A percentile compares a stretch with the other conserved stretches of the same genome.
phyloP scores from a whole-genome alignment of 1,140 invertebrate genomes.

The Drosophila yakuba region DNA sequence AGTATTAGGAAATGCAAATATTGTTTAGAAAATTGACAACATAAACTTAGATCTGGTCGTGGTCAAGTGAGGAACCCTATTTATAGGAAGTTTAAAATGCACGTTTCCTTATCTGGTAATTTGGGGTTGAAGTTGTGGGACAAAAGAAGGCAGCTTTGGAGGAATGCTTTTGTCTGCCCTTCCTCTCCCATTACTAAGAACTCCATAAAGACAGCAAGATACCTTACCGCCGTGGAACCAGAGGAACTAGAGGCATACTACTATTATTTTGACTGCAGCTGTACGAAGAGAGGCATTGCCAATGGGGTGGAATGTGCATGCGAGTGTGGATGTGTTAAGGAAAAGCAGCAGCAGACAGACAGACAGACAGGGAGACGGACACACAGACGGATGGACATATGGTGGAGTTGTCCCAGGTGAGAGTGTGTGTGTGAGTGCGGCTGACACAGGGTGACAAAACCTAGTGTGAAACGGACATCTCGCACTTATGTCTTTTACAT shows the following conservation, averaged over 20 bases:
- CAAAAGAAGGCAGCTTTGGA: constrained; percentile 40
- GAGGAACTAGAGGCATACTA: constrained; percentile 1
- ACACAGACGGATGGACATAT: constrained; percentile 64
- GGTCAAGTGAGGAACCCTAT: too few relatives aligned
- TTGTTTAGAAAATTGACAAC: background rate
- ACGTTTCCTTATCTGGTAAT: background rate
- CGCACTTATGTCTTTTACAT: constrained; percentile 55
- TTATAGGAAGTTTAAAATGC: background rate
- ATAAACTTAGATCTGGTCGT: background rate
- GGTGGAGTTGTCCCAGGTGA: constrained; percentile 77
- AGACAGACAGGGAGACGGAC: constrained; percentile 41
- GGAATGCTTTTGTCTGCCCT: constrained; percentile 17
- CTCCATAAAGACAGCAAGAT: constrained; percentile 4
- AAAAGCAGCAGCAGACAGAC: constrained; percentile 27
- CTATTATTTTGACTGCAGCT: constrained; percentile 42
- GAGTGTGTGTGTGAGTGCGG: constrained; percentile 35
- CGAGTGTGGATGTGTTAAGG: constrained; percentile 71
- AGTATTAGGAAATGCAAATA: background rate
- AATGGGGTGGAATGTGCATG: constrained; percentile 79
- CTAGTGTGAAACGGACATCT: constrained; percentile 49
- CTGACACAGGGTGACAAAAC: constrained; percentile 67
- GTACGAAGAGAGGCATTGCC: constrained; percentile 40
- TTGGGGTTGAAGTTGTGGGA: constrained; percentile 16
- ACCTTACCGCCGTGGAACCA: background rate
- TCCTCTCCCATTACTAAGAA: constrained; percentile 1